Base-by-base conservation (phyloP, 1,140 invertebrate species). In the Sinonovacula constricta region DNA sequence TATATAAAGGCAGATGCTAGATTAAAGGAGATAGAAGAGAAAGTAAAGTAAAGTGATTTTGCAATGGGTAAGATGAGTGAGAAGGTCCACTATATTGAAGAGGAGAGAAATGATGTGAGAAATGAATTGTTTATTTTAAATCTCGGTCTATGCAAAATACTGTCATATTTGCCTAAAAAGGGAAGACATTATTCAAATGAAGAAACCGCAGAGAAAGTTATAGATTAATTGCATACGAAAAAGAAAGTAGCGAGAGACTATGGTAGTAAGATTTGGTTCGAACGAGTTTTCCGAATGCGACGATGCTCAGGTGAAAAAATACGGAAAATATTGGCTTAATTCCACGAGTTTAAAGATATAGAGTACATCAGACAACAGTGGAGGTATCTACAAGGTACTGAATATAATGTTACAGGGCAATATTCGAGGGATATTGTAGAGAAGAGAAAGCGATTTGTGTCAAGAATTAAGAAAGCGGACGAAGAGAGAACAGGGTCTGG, bases 251-350 rank as follows among this genome's bases (percentile, higher is more conserved):
- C 68, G 26, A 26, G 26, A 10, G 56, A 59, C 3, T 2, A 28
- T 1, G 68, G 14, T 3, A 36, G 60, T 60, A 4, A 56, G 26
- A 59, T 71, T 5, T 31, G 30, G 45, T 28, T 71, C 33, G 68
- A 71, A 24, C 14, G 68, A 60, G 68, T 71, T 15, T 56, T 59
- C 60, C 34, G 68, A 39, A 71, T 71, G 54, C 54, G 68, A 15
- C 53, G 7, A 22, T 39, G 30, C 7, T 18, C 1, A 3, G 10
- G 39, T 14, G 68, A 33, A 12, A 4, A 14, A 7, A n/a, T 15
- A 28, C 24, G 67, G 2, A 56, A 36, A 26, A 57, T 70, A 34
- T 49, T 70, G 67, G 51, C 51, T 3, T 56, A 71, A 45, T 60
- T 71, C 26, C 31, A 14, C 18, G 5, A 57, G 24, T 72, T 62